A percentile compares a stretch with the other conserved stretches of the same genome.
These are phyloP conservation scores for Xestia ashworthii DNA, from an alignment of 2,888 invertebrate species.

Conservation along the genomic window DNA sequence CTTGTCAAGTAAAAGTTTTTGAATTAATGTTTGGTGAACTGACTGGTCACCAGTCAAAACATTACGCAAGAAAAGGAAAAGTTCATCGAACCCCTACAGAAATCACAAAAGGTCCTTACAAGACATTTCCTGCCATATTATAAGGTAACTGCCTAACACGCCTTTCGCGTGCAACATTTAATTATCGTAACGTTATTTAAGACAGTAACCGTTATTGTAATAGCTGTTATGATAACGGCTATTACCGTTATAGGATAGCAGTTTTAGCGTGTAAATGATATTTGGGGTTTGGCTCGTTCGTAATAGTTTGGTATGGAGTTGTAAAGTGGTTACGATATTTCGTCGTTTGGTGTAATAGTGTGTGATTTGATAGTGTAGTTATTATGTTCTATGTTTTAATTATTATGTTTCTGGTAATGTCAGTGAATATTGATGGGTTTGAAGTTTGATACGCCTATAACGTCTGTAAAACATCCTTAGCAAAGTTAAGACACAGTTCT, in stretches of 20 bases:
- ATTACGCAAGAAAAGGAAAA: background rate
- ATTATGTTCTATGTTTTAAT: conserved; percentile 4
- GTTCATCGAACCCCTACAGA: background rate
- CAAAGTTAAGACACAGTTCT: too few relatives aligned
- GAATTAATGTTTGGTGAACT: too few relatives aligned
- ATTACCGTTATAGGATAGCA: conserved; percentile 58
- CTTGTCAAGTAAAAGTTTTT: too few relatives aligned
- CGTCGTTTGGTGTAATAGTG: background rate
- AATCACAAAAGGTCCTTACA: conserved; percentile 5
- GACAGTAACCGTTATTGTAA: conserved; percentile 59
- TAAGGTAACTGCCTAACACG: conserved; percentile 42
- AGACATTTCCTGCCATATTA: conserved; percentile 45
- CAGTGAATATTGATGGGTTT: background rate
- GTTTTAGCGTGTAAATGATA: conserved; percentile 62
- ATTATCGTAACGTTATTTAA: conserved; percentile 62
- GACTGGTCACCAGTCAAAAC: too few relatives aligned
- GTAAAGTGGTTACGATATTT: conserved; percentile 24
- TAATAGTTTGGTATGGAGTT: conserved; percentile 26
- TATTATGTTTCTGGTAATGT: background rate
- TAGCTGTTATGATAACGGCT: conserved; percentile 58
- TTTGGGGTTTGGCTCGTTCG: conserved; percentile 34
- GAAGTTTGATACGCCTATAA: background rate
- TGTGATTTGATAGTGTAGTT: background rate
- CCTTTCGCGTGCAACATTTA: conserved; percentile 52
- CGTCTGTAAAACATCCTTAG: too few relatives aligned